phyloP scores from a whole-genome alignment of 2,113 vertebrate species.

The Mola mola region DNA sequence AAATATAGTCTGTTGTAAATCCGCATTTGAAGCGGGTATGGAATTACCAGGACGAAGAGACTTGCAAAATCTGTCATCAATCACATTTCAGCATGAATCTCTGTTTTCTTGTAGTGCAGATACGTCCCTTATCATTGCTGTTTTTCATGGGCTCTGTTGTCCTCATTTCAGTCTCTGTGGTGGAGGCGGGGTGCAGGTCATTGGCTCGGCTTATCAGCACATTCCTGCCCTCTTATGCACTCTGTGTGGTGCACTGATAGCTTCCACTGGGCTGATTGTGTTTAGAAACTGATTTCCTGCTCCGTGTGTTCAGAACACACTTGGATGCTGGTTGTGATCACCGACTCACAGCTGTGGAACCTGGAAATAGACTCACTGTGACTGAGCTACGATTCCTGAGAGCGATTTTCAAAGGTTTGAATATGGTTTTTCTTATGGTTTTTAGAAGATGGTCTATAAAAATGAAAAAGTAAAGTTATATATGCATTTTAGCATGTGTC shows the following conservation, averaged over 20 bases:
- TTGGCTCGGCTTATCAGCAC: slow-evolving; percentile 76
- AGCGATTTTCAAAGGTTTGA: background rate
- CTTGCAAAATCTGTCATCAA: slow-evolving; percentile 43
- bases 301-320: slow-evolving; percentile 41
- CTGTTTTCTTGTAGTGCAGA: slow-evolving; percentile 36
- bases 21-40: slow-evolving; percentile 34
- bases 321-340: slow-evolving; percentile 58
- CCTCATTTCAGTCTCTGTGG: slow-evolving; percentile 61
- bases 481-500: too few relatives aligned
- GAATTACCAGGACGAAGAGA: slow-evolving; percentile 50
- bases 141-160: slow-evolving; percentile 52
- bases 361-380: slow-evolving; percentile 22
- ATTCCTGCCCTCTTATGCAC: slow-evolving; percentile 73
- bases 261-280: slow-evolving; percentile 65
- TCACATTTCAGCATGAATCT: slow-evolving; percentile 49
- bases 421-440: background rate
- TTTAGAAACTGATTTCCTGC: slow-evolving; percentile 62
- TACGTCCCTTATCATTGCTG: slow-evolving; percentile 54
- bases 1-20: slow-evolving; percentile 57
- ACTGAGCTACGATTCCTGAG: slow-evolving; percentile 1
- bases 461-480: background rate
- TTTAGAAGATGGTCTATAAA: background rate
- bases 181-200: slow-evolving; percentile 61
- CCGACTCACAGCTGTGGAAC: slow-evolving; percentile 18
- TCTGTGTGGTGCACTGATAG: slow-evolving; percentile 72